These are phyloP conservation scores for Halcyon leucocephala DNA, from an alignment of 2,797 vertebrate species.

Conservation along the genomic window DNA sequence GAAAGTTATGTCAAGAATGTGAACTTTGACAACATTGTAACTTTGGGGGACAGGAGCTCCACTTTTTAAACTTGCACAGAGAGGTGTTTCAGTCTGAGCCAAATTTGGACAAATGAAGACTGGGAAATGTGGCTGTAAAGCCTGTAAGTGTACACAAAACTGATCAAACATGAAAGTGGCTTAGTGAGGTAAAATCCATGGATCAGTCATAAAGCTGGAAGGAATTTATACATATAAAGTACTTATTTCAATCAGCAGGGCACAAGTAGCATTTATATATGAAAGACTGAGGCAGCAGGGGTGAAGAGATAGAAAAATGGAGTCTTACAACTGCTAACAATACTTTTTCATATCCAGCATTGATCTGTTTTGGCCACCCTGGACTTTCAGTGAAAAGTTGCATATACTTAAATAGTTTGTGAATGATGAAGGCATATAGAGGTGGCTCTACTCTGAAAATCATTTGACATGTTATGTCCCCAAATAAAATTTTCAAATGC, in stretches of 20 bases:
- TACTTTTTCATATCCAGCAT: neutral
- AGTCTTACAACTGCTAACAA: neutral
- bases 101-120: neutral
- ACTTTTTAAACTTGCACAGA: neutral
- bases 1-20: neutral
- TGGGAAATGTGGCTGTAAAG: neutral
- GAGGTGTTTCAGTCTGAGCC: neutral
- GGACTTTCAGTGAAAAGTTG: neutral
- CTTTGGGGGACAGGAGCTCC: neutral
- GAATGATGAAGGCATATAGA: neutral
- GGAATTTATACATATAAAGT: neutral
- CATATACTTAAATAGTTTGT: neutral
- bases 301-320: neutral
- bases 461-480: neutral
- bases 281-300: fast-evolving
- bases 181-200: neutral
- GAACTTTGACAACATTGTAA: neutral
- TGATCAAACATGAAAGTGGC: neutral
- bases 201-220: neutral
- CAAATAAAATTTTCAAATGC: neutral
- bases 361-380: neutral
- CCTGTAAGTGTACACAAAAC: neutral
- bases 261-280: neutral
- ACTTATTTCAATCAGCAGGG: neutral
- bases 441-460: neutral